Evolutionary conservation across 2,797 vertebrate species (phyloP).

Genomic region (Halcyon leucocephala): DNA sequence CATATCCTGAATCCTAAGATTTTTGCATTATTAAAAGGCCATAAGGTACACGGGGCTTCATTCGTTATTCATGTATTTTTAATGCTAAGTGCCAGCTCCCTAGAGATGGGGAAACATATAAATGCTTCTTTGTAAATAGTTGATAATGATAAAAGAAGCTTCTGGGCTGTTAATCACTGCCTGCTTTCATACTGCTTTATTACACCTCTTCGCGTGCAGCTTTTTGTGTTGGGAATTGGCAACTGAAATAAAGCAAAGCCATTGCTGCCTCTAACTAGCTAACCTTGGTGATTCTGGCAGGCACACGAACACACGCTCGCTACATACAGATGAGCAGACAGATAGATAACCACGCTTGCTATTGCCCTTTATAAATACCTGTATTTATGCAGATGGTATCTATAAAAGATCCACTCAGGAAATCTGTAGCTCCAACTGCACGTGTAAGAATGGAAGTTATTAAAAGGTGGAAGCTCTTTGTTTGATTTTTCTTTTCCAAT

Average conservation of each 20-base stretch:
- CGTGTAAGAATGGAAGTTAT: background rate
- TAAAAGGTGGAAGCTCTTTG: background rate
- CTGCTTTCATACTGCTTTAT: constrained; percentile 66
- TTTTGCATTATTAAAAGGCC: constrained; percentile 76
- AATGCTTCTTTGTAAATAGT: constrained; percentile 74
- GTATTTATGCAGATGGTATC: background rate
- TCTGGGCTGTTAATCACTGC: constrained; percentile 57
- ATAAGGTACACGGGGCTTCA: constrained; percentile 66
- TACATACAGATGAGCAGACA: background rate
- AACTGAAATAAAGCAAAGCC: constrained; percentile 41
- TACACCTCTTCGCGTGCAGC: background rate
- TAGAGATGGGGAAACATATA: constrained; percentile 70
- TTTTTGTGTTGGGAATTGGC: constrained; percentile 40
- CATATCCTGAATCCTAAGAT: constrained; percentile 66
- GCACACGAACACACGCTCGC: background rate
- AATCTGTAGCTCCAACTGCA: background rate
- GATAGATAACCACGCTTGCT: background rate
- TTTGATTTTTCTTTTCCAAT: background rate
- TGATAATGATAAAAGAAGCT: constrained; percentile 66
- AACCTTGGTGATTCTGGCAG: background rate
- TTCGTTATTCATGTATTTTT: constrained; percentile 79
- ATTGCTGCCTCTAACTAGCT: background rate
- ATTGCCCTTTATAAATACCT: background rate
- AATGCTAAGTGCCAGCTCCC: constrained; percentile 75
- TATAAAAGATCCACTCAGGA: background rate